These are phyloP conservation scores for Xiphophorus maculatus DNA, from an alignment of 2,113 vertebrate species.

Conservation along the genomic window DNA sequence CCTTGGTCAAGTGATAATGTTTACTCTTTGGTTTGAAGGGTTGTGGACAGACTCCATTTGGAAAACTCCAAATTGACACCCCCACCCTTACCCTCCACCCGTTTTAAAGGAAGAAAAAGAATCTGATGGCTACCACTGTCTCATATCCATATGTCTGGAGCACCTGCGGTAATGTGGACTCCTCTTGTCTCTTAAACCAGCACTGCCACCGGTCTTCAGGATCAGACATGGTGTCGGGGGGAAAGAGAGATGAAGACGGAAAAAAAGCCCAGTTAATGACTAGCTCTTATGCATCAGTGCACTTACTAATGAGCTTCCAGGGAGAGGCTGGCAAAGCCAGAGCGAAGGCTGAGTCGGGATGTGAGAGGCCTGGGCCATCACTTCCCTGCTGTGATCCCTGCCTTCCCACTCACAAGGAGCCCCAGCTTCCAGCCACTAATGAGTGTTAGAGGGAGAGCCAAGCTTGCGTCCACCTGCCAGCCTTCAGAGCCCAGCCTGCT, in stretches of 20 bases:
- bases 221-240: conserved; percentile 92
- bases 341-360: conserved; percentile 94
- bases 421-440: conserved; percentile 91
- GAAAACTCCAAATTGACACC: conserved; percentile 73
- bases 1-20: conserved; percentile 80
- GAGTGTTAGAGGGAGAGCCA: conserved; percentile 93
- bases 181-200: conserved; percentile 71
- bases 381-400: conserved; percentile 98
- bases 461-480: conserved; percentile 92
- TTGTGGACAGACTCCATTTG: conserved; percentile 75
- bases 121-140: conserved; percentile 56
- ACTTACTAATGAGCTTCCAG: conserved; percentile 99
- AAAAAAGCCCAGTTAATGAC: conserved; percentile 96
- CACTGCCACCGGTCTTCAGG: conserved; percentile 90
- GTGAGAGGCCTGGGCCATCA: conserved; percentile 96
- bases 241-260: conserved; percentile 75
- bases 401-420: conserved; percentile 97
- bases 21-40: conserved; percentile 80
- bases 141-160: conserved; percentile 65
- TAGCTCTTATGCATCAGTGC: conserved; percentile 99
- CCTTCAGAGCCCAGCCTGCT: conserved; percentile 85
- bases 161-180: conserved; percentile 68
- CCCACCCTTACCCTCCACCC: conserved; percentile 23
- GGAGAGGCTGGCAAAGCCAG: conserved; percentile 95
- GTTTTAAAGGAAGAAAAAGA: conserved; percentile 14